A percentile compares a stretch with the other conserved stretches of the same genome.
These are phyloP conservation scores for Geothlypis trichas DNA, from an alignment of 2,113 vertebrate species.

Conservation along the genomic window DNA sequence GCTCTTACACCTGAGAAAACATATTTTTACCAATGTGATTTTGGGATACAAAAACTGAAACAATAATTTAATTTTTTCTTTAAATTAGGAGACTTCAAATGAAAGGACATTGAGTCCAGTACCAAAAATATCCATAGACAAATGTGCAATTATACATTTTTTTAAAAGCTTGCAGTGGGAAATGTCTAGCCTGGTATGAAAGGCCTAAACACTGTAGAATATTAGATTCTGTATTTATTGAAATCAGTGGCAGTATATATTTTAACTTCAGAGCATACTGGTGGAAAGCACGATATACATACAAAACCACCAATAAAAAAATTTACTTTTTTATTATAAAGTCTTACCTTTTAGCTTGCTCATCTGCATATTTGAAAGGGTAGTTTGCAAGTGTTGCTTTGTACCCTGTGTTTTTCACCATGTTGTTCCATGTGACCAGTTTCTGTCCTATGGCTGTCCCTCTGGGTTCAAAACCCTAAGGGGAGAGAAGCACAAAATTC, in stretches of 20 bases:
- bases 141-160: neutral
- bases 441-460: slow-evolving; percentile 95
- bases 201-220: neutral
- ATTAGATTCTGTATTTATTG: neutral
- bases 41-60: neutral
- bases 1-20: neutral
- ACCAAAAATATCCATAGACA: neutral
- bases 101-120: neutral
- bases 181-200: neutral
- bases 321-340: neutral
- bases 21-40: neutral
- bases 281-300: neutral
- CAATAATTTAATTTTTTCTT: neutral
- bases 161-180: neutral
- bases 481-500: slow-evolving; percentile 32
- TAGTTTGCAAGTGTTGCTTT: slow-evolving; percentile 97
- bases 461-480: slow-evolving; percentile 94
- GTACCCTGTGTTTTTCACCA: slow-evolving; percentile 99
- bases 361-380: slow-evolving; percentile 97
- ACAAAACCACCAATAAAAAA: neutral
- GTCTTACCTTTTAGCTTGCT: slow-evolving; percentile 95
- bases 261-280: neutral
- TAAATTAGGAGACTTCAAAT: neutral
- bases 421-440: slow-evolving; percentile 98
- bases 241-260: neutral